Evolutionary conservation across 2,797 vertebrate genomes (phyloP).

Genomic region (Steatocranus sp.): DNA sequence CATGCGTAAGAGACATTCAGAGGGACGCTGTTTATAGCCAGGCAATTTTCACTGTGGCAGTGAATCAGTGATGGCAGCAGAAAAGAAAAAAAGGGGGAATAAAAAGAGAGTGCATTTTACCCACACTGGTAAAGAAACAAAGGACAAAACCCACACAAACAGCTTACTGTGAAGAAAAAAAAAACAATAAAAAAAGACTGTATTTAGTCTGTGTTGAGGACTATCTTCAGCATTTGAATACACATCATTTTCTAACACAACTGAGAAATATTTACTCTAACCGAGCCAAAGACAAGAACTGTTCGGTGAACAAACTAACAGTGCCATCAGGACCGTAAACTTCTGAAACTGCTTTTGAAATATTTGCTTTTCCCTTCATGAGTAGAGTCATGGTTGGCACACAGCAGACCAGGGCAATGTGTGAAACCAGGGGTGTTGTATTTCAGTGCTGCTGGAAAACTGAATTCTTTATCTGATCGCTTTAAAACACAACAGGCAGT

Average conservation of each 20-base stretch:
- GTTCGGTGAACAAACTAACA: slow-evolving; percentile 42
- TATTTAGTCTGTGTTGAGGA: slow-evolving; percentile 58
- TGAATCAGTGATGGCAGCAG: slow-evolving; percentile 21
- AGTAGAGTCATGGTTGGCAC: neutral
- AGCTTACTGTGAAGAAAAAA: slow-evolving; percentile 23
- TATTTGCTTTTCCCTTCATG: slow-evolving; percentile 33
- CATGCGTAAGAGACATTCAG: neutral
- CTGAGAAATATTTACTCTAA: slow-evolving; percentile 56
- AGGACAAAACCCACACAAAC: slow-evolving; percentile 12
- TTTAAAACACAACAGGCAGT: neutral
- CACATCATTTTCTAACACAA: slow-evolving; percentile 58
- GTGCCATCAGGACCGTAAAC: slow-evolving; percentile 32
- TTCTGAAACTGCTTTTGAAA: slow-evolving; percentile 17
- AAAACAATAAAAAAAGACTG: neutral
- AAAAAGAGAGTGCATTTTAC: slow-evolving; percentile 2
- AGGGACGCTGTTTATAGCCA: slow-evolving; percentile 17
- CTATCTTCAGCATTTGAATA: slow-evolving; percentile 26
- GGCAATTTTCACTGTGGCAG: slow-evolving; percentile 45
- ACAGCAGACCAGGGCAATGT: neutral
- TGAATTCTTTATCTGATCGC: neutral
- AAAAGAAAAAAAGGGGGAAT: neutral
- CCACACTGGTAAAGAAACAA: slow-evolving; percentile 5
- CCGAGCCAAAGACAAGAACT: slow-evolving; percentile 53
- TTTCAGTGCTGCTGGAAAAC: neutral
- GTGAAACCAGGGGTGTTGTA: neutral